Conservation (phyloP, 1,140 invertebrate species). For the Camponotus pennsylvanicus region DNA sequence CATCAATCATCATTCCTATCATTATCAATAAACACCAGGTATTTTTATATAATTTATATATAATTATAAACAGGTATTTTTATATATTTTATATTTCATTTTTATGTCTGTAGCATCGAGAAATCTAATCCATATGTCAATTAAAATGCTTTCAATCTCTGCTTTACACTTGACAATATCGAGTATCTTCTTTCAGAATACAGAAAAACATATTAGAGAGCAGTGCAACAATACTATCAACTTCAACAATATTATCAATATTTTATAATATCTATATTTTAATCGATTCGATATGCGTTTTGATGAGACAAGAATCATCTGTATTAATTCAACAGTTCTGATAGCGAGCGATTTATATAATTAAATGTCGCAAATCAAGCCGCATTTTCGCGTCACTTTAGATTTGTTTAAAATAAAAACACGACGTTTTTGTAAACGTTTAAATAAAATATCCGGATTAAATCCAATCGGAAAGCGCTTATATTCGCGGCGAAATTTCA, state of each 20-base stretch:
- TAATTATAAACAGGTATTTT: neutral
- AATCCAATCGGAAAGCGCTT: constrained; percentile 24
- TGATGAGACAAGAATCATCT: neutral
- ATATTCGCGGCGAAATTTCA: constrained; percentile 20
- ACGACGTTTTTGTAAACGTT: neutral
- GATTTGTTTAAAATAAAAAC: neutral
- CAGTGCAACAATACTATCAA: too few relatives aligned
- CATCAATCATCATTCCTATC: neutral
- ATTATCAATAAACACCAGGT: neutral
- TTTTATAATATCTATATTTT: neutral
- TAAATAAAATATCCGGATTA: neutral
- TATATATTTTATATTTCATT: neutral
- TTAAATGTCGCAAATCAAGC: neutral
- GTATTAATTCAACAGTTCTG: neutral
- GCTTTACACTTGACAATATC: neutral
- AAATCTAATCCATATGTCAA: neutral
- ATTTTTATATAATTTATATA: neutral
- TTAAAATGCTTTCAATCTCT: neutral
- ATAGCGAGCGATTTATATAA: neutral
- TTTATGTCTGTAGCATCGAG: neutral
- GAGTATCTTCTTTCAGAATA: neutral
- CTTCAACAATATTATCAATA: neutral
- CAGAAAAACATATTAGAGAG: too few relatives aligned
- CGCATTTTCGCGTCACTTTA: neutral
- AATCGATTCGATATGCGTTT: too few relatives aligned